Evolutionary conservation across 2,797 vertebrate species (phyloP).

Genomic region (Hippoglossus hippoglossus): DNA sequence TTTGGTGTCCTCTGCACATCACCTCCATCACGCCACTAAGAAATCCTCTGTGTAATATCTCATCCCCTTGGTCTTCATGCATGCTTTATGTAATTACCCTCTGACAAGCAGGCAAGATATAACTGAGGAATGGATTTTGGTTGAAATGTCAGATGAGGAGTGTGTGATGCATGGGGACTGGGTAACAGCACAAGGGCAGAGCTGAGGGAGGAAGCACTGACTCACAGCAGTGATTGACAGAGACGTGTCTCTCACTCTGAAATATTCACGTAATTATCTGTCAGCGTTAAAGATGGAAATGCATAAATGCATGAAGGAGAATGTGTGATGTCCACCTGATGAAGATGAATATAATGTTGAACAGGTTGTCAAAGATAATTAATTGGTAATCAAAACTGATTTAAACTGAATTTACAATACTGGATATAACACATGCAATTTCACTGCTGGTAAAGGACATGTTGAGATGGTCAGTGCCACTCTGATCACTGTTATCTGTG

Average conservation of each 20-base stretch:
- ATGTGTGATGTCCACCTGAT: neutral
- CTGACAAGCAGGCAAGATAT: conserved; percentile 16
- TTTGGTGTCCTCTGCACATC: conserved; percentile 15
- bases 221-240: conserved; percentile 19
- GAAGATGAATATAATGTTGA: neutral
- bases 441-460: neutral
- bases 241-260: neutral
- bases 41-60: conserved; percentile 34
- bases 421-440: neutral
- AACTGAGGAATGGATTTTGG: conserved; percentile 37
- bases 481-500: no score
- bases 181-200: conserved; percentile 45
- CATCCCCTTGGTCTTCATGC: conserved; percentile 59
- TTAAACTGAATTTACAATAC: neutral
- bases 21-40: conserved; percentile 1
- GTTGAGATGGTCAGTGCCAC: no score
- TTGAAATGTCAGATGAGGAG: conserved; percentile 65
- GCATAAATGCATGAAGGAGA: conserved; percentile 17
- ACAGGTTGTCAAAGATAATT: neutral
- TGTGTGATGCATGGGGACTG: conserved; percentile 14
- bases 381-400: neutral
- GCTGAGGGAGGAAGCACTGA: neutral
- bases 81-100: conserved; percentile 69
- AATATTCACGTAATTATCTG: neutral
- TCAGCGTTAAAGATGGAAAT: conserved; percentile 20